Percentiles rank a stretch among this genome's conserved stretches.
phyloP scores from a whole-genome alignment of 1,140 invertebrate species.

The Phortica variegata region DNA sequence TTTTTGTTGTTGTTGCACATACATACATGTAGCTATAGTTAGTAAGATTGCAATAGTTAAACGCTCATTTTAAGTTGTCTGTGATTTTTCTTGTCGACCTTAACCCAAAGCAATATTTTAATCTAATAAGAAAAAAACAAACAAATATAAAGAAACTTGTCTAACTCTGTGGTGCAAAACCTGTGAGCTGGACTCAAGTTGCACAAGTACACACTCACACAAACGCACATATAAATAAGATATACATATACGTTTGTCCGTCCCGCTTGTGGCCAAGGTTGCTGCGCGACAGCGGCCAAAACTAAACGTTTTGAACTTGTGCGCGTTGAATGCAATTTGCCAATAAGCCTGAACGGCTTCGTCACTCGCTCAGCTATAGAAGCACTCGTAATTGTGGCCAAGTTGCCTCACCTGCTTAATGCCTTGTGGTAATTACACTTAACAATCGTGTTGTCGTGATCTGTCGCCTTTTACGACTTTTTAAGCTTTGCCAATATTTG shows the following conservation, averaged over 20 bases:
- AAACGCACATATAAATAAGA: conserved; percentile 23
- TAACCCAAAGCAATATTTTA: conserved; percentile 52
- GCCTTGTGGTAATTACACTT: no score
- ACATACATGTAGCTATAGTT: conserved; percentile 26
- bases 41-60: conserved; percentile 22
- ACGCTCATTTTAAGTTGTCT: conserved; percentile 20
- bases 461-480: no score
- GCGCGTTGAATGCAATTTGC: conserved; percentile 35
- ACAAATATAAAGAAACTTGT: conserved; percentile 22
- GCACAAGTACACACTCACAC: background rate
- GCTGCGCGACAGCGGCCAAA: conserved; percentile 47
- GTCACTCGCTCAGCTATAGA: background rate
- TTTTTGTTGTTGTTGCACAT: conserved; percentile 26
- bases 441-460: no score
- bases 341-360: background rate
- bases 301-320: conserved; percentile 52
- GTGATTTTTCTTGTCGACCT: conserved; percentile 52
- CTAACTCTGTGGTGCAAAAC: no score
- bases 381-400: background rate
- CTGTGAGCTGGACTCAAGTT: conserved; percentile 25
- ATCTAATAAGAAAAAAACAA: conserved; percentile 38
- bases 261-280: conserved; percentile 43
- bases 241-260: no score
- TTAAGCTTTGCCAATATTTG: no score
- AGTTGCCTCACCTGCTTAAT: no score